Evolutionary conservation across 2,888 invertebrate genomes (phyloP), one percentile per base, ranked within the genome.

Genomic region (Cephus nigrinus): DNA sequence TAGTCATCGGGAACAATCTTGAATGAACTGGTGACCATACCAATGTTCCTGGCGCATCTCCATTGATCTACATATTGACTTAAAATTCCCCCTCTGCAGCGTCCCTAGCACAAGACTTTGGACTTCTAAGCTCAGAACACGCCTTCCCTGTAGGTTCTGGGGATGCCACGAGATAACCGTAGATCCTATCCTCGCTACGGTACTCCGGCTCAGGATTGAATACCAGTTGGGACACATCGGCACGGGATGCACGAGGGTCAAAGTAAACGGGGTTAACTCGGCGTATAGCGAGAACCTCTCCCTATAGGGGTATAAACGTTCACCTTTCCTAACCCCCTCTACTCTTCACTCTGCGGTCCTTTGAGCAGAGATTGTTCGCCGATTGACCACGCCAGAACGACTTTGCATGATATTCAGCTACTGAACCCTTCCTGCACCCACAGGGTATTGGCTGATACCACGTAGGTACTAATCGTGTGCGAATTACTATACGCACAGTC

Each of bases 281-380:
- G 35, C 74, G 36, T 35, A 73, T 33, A 33, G 36, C 23, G 35
- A 34, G n/a, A 71, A 11, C 71, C 32, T 55, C 9, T 23, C 55
- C 77, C 78, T 75, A 76, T 80, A 76, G 74, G 74, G 69, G 35
- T 75, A 79, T 74, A 76, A 77, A 74, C 76, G 76, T 76, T 79
- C 75, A 79, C 79, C 81, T 76, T 76, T 35, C 78, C 72, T 75
- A 76, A 79, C 34, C 78, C 33, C 69, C n/a, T 40, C 23, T 30
- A 74, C 74, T 75, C 72, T 76, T 76, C 40, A 75, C 72, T 77
- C 23, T 15, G 32, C 35, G 72, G 73, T 69, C 32, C 75, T 81
- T 76, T 77, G 77, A 77, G 40, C 74, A 68, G 77, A 78, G 81
- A 79, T 79, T 78, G 72, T 55, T 73, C 76, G 74, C 73, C 79